Percentiles rank a stretch among this genome's conserved stretches.
phyloP scores from a whole-genome alignment of 1,140 invertebrate genomes.

The Charaxes varanes region DNA sequence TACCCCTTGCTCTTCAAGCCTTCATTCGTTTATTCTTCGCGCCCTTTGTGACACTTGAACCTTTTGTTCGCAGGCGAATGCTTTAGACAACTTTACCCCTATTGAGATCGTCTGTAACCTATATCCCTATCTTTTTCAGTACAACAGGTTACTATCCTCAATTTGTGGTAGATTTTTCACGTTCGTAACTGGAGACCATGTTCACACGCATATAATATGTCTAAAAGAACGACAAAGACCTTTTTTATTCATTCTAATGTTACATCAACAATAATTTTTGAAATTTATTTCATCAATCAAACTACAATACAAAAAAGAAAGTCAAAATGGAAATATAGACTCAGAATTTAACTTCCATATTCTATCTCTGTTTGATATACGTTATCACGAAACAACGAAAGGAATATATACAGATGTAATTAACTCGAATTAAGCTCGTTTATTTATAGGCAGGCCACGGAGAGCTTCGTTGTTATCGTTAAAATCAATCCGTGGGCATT shows the following conservation, averaged over 20 bases:
- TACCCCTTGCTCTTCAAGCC: slow-evolving; percentile 37
- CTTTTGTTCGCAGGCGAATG: slow-evolving; percentile 58
- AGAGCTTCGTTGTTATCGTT: slow-evolving; percentile 11
- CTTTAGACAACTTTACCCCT: slow-evolving; percentile 20
- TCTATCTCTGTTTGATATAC: too few species aligned
- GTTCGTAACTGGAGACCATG: too few species aligned
- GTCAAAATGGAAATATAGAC: too few species aligned
- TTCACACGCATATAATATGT: too few species aligned
- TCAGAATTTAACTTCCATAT: too few species aligned
- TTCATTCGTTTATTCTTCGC: slow-evolving; percentile 65
- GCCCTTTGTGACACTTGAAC: slow-evolving; percentile 68
- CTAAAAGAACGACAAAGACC: neutral
- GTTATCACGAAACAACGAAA: neutral
- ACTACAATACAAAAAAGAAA: too few species aligned
- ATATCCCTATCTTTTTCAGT: slow-evolving; percentile 6
- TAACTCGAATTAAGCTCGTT: neutral
- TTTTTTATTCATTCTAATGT: neutral
- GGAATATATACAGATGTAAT: neutral
- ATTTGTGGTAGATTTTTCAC: too few species aligned
- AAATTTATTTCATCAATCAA: too few species aligned
- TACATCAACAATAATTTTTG: neutral
- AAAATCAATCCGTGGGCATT: slow-evolving; percentile 15
- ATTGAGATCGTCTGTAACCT: slow-evolving; percentile 11
- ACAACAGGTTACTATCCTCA: neutral
- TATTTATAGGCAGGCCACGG: neutral